Base-by-base conservation (phyloP, 2,113 vertebrate genomes). In the Arothron firmamentum region DNA sequence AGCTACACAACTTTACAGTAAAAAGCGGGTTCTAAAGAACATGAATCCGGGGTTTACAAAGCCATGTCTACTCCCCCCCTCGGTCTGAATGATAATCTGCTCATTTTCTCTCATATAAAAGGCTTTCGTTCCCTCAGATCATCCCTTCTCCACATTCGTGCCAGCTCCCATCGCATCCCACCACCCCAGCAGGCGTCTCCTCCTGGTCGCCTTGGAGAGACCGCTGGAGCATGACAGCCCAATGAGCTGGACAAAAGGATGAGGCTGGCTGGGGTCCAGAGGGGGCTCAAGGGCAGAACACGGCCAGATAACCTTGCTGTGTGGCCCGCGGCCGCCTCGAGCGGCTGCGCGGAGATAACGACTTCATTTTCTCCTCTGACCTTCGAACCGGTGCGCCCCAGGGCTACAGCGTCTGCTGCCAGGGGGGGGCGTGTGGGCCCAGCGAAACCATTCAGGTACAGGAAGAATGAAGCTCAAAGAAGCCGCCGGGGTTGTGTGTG, bases 241-340 rank as follows among this genome's bases (percentile, higher is more conserved):
- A 63, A 66, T 17, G 18, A 28, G 31, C 28, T 7, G 6, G 72
- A 78, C 76, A 75, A 79, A 47, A 72, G 43, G 67, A 62, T 1
- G 14, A 1, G 2, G 53, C 60, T 74, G 72, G 74, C 59, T 1
- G 8, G 47, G 0, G 0, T 72, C 74, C 74, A 79, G 68, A 58
- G 48, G 56, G 64, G 70, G 67, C 51, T 68, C 59, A 62, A 74
- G 64, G 75, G 78, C 71, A 77, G 50, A n/a, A 66, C 70, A 83
- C 81, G 71, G 78, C 66, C 72, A 78, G 85, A 86, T 88, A 83
- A 74, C 78, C 66, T 78, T 70, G 74, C 62, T 86, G 80, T 69
- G 74, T 81, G 79, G 74, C 63, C 77, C 66, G 51, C 42, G 2
- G 25, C 23, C 11, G 15, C 72, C 66, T 63, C 18, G 7, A 48